These are phyloP conservation scores for Zele albiditarsus DNA, from an alignment of 2,888 invertebrate species.

Conservation along the genomic window DNA sequence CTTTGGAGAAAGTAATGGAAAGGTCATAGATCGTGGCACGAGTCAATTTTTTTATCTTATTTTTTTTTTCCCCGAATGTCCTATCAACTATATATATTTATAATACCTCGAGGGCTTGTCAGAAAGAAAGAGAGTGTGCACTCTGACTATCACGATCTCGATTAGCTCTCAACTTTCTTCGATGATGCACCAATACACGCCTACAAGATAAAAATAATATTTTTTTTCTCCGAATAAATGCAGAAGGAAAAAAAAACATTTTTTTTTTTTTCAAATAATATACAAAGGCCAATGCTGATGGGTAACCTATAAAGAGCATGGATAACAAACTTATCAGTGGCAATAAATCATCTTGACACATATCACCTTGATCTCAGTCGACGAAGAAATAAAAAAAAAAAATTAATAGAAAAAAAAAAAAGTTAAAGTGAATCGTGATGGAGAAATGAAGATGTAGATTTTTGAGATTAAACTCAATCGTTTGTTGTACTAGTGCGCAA, in stretches of 20 bases:
- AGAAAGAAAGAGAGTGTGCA: constrained; percentile 37
- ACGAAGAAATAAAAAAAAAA: not conserved
- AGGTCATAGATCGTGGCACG: constrained; percentile 63
- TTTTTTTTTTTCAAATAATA: too few species aligned
- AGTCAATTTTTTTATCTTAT: constrained; percentile 56
- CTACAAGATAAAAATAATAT: not conserved
- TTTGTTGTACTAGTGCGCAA: not conserved
- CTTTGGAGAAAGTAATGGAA: constrained; percentile 63
- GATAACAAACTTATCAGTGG: not conserved
- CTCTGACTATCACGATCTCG: constrained; percentile 37
- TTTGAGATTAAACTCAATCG: constrained; percentile 9
- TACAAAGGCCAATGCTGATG: not conserved
- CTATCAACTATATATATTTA: constrained; percentile 1
- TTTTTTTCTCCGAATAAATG: not conserved
- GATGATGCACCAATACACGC: constrained; percentile 10
- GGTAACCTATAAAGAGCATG: not conserved
- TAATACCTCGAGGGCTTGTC: constrained; percentile 27
- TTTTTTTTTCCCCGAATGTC: constrained; percentile 31
- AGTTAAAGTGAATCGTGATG: not conserved
- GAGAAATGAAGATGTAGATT: constrained; percentile 11
- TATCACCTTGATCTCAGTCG: constrained; percentile 15
- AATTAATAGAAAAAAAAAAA: not conserved
- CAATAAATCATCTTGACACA: constrained; percentile 17
- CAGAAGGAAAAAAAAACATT: too few species aligned
- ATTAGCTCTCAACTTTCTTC: constrained; percentile 40